Evolutionary conservation across 2,113 vertebrate genomes (phyloP).

Genomic region (Paraplagusia blochii): DNA sequence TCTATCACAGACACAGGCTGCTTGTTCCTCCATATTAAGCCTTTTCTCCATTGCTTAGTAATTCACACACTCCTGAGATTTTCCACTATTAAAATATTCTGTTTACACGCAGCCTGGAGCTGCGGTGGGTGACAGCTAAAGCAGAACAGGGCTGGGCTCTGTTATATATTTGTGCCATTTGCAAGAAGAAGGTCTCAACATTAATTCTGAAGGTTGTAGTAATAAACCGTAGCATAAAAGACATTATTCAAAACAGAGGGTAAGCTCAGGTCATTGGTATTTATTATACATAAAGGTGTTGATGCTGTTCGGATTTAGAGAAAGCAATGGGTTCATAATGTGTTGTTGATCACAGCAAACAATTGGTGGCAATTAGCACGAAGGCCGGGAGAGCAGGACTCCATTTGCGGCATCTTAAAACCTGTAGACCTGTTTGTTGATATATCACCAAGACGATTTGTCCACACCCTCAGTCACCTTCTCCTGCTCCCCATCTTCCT

Average conservation of each 20-base stretch:
- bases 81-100: slow-evolving; percentile 8
- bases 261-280: slow-evolving; percentile 1
- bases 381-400: slow-evolving; percentile 25
- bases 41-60: slow-evolving; percentile 34
- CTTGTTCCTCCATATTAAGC: slow-evolving; percentile 63
- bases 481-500: slow-evolving; percentile 8
- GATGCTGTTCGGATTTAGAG: slow-evolving; percentile 25
- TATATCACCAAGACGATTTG: slow-evolving; percentile 22
- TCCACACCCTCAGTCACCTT: slow-evolving; percentile 12
- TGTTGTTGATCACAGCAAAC: slow-evolving; percentile 5
- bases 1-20: slow-evolving; percentile 42
- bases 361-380: slow-evolving; percentile 45
- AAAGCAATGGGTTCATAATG: background rate
- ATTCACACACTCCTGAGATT: slow-evolving; percentile 3
- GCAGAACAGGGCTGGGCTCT: slow-evolving; percentile 4
- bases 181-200: slow-evolving; percentile 4
- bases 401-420: slow-evolving; percentile 20
- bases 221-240: background rate
- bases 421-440: slow-evolving; percentile 23
- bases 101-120: slow-evolving; percentile 33
- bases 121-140: slow-evolving; percentile 16
- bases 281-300: slow-evolving; percentile 18
- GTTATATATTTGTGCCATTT: background rate
- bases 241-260: slow-evolving; percentile 1
- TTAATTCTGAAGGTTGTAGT: background rate